Base-by-base conservation (phyloP, 2,888 invertebrate genomes). In the Psylliodes chrysocephalus region DNA sequence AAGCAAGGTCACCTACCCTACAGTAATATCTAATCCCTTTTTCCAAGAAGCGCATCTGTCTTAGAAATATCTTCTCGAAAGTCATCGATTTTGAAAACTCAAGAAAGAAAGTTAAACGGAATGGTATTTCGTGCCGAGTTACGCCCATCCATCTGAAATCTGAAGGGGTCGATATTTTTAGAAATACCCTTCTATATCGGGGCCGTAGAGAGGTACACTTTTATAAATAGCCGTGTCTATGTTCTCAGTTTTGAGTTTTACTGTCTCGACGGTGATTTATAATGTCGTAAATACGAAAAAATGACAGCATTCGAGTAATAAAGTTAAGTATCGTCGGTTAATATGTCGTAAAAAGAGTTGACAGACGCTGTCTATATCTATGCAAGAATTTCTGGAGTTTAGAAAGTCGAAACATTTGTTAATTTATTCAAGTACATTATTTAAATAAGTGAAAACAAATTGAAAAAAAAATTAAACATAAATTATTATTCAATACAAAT, bases 1-100 rank as follows among this genome's bases (percentile, higher is more conserved):
- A 47, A 47, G 6, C 17, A 54, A 54, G 54, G 54, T 54, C 22
- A 25, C 10, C 42, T 42, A 42, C 28, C 42, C 42, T 40, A n/a
- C n/a, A n/a, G n/a, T n/a, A n/a, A n/a, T n/a, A 12, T 38, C 15
- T 42, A 64, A 60, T 66, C 67, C 68, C 66, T 42, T 28, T 42
- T 57, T 57, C 76, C 69, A 65, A 73, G 76, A 76, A 76, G 69
- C 73, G 71, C 76, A 76, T 76, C 77, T 77, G 77, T 72, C 74
- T 69, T 25, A 66, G 67, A 74, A 76, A 77, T 77, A 75, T 72
- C 75, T 68, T 66, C 67, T 69, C 65, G 60, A 63, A 68, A 72
- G 73, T 72, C 69, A 68, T 72, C 72, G 68, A 73, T 73, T 47
- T 25, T n/a, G n/a, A n/a, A n/a, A n/a, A n/a, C n/a, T n/a, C n/a